Percentiles rank a stretch among this genome's conserved stretches.
Conservation (phyloP, 2,113 vertebrate species). For the Todiramphus chloris region DNA sequence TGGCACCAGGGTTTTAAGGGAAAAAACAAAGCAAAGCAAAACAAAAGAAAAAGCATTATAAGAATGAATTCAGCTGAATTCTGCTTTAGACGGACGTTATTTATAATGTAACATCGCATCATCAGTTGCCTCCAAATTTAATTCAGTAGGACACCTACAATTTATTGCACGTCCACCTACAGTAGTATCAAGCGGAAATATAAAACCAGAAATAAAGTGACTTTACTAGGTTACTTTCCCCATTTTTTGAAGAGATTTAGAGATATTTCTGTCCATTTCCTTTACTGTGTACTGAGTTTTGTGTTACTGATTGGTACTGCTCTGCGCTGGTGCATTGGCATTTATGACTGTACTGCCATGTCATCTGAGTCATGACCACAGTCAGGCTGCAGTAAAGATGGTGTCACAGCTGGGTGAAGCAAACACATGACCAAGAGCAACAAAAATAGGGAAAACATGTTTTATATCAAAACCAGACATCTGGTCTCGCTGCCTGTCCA, state of each 20-base stretch:
- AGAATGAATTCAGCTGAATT: background rate
- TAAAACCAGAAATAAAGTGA: background rate
- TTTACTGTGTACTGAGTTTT: background rate
- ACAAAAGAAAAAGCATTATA: background rate
- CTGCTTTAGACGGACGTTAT: background rate
- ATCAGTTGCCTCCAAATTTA: conserved; percentile 3
- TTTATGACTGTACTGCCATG: background rate
- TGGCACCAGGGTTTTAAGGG: background rate
- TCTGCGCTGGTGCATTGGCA: background rate
- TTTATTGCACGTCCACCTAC: conserved; percentile 14
- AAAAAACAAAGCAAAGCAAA: background rate
- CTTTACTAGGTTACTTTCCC: background rate
- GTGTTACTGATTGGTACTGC: background rate
- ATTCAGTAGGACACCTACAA: conserved; percentile 14
- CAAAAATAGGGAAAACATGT: conserved; percentile 16
- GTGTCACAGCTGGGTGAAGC: background rate
- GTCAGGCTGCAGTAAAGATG: background rate
- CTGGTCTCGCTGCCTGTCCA: conserved; percentile 29
- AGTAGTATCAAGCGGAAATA: background rate
- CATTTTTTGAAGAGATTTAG: background rate
- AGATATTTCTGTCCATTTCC: background rate
- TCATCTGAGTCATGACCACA: rapidly evolving
- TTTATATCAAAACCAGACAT: conserved; percentile 26
- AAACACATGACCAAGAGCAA: background rate
- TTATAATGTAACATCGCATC: background rate